These are phyloP conservation scores for Aphidius colemani DNA, from an alignment of 2,888 invertebrate species.

Conservation along the genomic window DNA sequence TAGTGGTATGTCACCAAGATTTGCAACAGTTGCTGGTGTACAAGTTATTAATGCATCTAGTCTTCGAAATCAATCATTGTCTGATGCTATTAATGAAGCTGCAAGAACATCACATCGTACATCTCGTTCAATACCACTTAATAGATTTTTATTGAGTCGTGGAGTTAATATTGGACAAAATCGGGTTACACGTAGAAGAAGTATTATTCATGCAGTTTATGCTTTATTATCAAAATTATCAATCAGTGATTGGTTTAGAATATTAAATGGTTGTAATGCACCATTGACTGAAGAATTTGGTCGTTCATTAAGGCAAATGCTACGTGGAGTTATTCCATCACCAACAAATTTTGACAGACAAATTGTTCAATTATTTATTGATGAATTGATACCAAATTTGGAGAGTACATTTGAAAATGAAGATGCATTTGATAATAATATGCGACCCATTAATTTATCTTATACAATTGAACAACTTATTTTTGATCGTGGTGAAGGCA, in stretches of 20 bases:
- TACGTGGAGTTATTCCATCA: neutral
- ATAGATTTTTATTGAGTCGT: slow-evolving; percentile 22
- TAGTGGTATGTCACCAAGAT: neutral
- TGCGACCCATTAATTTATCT: neutral
- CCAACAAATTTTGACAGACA: neutral
- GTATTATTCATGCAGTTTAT: neutral
- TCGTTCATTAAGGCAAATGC: neutral
- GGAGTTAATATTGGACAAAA: slow-evolving; percentile 21
- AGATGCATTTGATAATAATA: neutral
- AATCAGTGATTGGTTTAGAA: slow-evolving; percentile 11
- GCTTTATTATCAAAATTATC: neutral
- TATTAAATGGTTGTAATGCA: slow-evolving; percentile 7
- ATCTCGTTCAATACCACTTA: slow-evolving; percentile 15
- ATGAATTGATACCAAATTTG: neutral
- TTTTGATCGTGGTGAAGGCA: neutral
- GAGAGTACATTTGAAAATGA: neutral
- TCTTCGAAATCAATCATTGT: neutral
- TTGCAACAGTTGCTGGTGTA: slow-evolving; percentile 15
- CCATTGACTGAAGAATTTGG: slow-evolving; percentile 4
- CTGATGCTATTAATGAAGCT: slow-evolving; percentile 3
- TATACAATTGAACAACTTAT: neutral
- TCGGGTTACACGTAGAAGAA: neutral
- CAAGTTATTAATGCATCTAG: slow-evolving; percentile 5
- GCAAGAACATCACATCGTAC: slow-evolving; percentile 10
- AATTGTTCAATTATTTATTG: neutral